phyloP scores from a whole-genome alignment of 2,797 vertebrate genomes.

The Etheostoma nigrum region DNA sequence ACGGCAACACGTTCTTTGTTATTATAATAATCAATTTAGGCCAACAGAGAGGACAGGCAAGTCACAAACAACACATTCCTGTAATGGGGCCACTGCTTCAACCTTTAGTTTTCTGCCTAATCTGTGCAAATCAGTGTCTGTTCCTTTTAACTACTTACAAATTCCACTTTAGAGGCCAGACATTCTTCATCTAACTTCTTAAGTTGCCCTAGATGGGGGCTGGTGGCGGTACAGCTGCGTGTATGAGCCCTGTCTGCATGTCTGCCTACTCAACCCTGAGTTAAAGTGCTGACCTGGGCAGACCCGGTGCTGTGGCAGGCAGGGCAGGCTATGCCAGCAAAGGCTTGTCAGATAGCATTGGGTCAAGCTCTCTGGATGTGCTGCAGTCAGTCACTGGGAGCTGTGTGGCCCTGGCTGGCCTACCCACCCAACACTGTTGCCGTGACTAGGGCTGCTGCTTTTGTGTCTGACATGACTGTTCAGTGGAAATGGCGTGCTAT shows the following conservation, averaged over 20 bases:
- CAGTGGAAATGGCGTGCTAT: constrained; percentile 15
- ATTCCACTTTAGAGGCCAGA: constrained; percentile 65
- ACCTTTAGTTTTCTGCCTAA: constrained; percentile 66
- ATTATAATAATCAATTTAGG: constrained; percentile 60
- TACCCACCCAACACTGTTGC: constrained; percentile 26
- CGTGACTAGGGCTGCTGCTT: constrained; percentile 24
- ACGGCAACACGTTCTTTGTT: constrained; percentile 44
- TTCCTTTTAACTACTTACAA: constrained; percentile 64
- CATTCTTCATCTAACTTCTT: constrained; percentile 65
- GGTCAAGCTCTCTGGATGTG: constrained; percentile 53
- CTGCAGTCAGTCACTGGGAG: constrained; percentile 46
- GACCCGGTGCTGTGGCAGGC: constrained; percentile 46
- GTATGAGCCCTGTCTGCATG: constrained; percentile 55
- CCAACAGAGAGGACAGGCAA: constrained; percentile 30
- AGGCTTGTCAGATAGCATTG: constrained; percentile 73
- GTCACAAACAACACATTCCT: constrained; percentile 71
- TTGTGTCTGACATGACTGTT: constrained; percentile 25
- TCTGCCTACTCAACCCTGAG: constrained; percentile 73
- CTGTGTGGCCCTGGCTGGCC: constrained; percentile 31
- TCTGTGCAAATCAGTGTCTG: constrained; percentile 73
- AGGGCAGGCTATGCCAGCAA: constrained; percentile 60
- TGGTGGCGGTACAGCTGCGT: constrained; percentile 51
- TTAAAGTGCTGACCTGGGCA: constrained; percentile 80
- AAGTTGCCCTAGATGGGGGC: constrained; percentile 46
- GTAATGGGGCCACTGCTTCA: constrained; percentile 55